Base-by-base conservation (phyloP, 2,888 invertebrate species). In the Platypus cylindrus region DNA sequence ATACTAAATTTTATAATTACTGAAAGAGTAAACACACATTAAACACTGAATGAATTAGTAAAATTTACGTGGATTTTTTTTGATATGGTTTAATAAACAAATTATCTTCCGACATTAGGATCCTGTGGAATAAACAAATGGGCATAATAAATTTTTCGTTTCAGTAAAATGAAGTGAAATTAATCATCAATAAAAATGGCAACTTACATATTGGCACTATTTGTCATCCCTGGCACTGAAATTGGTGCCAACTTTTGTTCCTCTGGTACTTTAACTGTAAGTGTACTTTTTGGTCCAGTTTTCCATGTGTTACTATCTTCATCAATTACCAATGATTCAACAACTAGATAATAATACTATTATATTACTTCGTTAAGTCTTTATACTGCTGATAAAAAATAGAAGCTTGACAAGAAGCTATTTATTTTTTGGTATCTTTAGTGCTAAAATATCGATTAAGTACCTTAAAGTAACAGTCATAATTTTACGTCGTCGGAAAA, bases 251-350 rank as follows among this genome's bases (percentile, higher is more conserved):
- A 44, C 45, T 62, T 62, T 2, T 64, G 59, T 47, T 78, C 78
- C 50, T 78, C 78, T 36, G 72, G 74, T 1, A 82, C 81, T 64
- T 81, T 80, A 23, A 86, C 76, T 34, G 77, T 75, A 23, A 86
- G 65, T 3, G 75, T 72, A 9, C 79, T 79, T 50, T 79, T 72
- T 0, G 90, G 89, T 0, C 91, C 91, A 0, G 90, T 91, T 54
- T 82, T 83, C 93, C 94, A 94, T 3, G 81, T 70, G 37, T 79
- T 77, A 1, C 84, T 87, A 43, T 72, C 68, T 45, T 82, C 78
- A 58, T 94, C 93, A 1, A 90, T 72, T 34, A 91, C 77, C 42
- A 81, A 80, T 0, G 90, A 86, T 54, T 87, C 86, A 5, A 90
- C 76, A 0, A 77, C 78, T 17, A 93, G 16, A 34, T 15, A 23